A percentile compares a stretch with the other conserved stretches of the same genome.
phyloP scores from a whole-genome alignment of 2,797 vertebrate species.

The Dipus sagitta region DNA sequence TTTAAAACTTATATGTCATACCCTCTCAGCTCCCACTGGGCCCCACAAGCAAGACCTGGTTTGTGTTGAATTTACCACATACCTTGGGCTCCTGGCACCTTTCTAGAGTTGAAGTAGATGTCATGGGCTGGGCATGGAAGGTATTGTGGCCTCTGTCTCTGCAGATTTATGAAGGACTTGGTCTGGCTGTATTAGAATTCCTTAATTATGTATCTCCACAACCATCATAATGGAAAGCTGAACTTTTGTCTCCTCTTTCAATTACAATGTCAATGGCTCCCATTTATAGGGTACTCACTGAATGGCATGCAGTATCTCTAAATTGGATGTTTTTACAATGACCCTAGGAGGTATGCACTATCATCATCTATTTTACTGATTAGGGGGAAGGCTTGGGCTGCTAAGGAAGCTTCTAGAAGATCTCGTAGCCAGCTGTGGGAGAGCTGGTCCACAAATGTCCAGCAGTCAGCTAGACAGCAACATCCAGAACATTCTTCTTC shows the following conservation, averaged over 20 bases:
- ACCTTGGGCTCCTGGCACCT: neutral
- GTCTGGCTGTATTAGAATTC: neutral
- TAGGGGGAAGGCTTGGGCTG: neutral
- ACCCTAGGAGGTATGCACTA: neutral
- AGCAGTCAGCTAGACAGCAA: neutral
- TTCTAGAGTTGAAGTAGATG: neutral
- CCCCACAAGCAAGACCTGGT: neutral
- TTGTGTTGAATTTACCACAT: neutral
- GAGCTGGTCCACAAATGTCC: neutral
- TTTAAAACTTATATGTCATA: neutral
- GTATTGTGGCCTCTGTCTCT: neutral
- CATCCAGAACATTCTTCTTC: neutral
- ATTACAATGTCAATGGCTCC: neutral
- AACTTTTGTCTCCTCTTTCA: slow-evolving; percentile 23
- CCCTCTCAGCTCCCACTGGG: neutral
- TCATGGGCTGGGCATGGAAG: neutral
- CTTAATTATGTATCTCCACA: neutral
- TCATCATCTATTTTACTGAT: neutral
- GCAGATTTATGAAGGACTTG: neutral
- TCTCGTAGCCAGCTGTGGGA: neutral
- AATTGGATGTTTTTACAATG: neutral
- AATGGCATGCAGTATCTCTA: rapidly evolving
- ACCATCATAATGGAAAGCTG: neutral
- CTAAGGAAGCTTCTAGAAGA: neutral
- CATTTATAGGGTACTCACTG: neutral